Evolutionary conservation across 2,113 vertebrate genomes (phyloP), one percentile per base, ranked within the genome.

Genomic region (Condylura cristata): DNA sequence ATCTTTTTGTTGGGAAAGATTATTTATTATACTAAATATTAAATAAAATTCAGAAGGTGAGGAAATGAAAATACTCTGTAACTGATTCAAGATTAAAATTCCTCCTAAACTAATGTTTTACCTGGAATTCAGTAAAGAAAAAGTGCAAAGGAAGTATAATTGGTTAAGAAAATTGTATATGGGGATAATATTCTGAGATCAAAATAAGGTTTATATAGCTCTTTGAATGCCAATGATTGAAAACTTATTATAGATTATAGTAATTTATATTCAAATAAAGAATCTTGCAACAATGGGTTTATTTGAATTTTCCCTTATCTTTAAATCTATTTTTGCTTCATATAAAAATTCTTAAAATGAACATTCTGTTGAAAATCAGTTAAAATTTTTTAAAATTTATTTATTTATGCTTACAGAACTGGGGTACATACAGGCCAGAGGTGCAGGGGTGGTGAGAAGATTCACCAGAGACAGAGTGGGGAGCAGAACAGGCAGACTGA

Each of bases 121-220:
- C 79, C 92, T 70, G 92, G 30, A 51, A 91, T 44, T 76, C 83
- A 83, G 37, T 94, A 93, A 96, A 96, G 72, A 83, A 76, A 96
- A 95, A 96, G 37, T 79, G 72, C 6, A 83, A 26, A 5, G 66
- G 81, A 92, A 82, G 41, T 97, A 97, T 96, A 78, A 11, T 86
- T 94, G 39, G 20, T 76, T 95, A 93, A 95, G 71, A 97, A 95
- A 95, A 93, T 92, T 97, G 93, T 92, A n/a, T 61, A 13, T 95
- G 84, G 94, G 89, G 92, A 95, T 74, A 85, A 60, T 89, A 48
- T 84, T 61, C 66, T 18, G 1, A 14, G 8, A 70, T 16, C 85
- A 66, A 88, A 79, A 34, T 39, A 65, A 34, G 13, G 32, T 37
- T 58, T 96, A 39, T 68, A 2, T 96, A n/a, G 16, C 85, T 66